Percentiles rank a stretch among this genome's conserved stretches.
These are phyloP conservation scores for Nomada lathburiana DNA, from an alignment of 2,888 invertebrate genomes.

Conservation along the genomic window DNA sequence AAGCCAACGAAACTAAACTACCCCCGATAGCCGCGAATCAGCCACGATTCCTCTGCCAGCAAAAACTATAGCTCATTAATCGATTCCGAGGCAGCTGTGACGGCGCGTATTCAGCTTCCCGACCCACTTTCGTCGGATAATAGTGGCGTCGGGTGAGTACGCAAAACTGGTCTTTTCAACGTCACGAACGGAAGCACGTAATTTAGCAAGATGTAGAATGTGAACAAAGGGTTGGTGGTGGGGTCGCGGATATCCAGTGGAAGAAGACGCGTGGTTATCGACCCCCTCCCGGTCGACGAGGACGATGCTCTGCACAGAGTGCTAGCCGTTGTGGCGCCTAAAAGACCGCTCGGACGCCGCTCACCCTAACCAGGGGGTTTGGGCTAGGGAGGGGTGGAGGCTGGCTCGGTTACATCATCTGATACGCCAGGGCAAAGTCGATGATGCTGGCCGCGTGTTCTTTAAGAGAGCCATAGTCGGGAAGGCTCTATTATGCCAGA, in stretches of 20 bases:
- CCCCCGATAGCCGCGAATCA: slow-evolving; percentile 25
- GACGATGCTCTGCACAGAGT: slow-evolving; percentile 56
- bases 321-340: slow-evolving; percentile 76
- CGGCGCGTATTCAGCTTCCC: slow-evolving; percentile 39
- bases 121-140: slow-evolving; percentile 57
- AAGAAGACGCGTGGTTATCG: slow-evolving; percentile 71
- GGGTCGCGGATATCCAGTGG: slow-evolving; percentile 48
- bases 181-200: slow-evolving; percentile 55
- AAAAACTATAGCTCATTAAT: slow-evolving; percentile 53
- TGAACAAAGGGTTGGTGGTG: neutral
- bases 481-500: slow-evolving; percentile 47
- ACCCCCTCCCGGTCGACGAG: slow-evolving; percentile 53
- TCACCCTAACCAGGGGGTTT: neutral
- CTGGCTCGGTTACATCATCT: slow-evolving; percentile 72
- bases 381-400: slow-evolving; percentile 31
- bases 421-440: slow-evolving; percentile 65
- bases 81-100: slow-evolving; percentile 27
- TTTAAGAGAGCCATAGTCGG: slow-evolving; percentile 56
- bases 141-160: slow-evolving; percentile 43
- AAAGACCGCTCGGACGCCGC: slow-evolving; percentile 70
- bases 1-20: neutral
- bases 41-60: slow-evolving; percentile 4
- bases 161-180: slow-evolving; percentile 61
- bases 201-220: slow-evolving; percentile 51
- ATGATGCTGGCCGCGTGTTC: slow-evolving; percentile 58